A percentile compares a stretch with the other conserved stretches of the same genome.
phyloP scores from a whole-genome alignment of 2,888 invertebrate genomes.

The Drosophila pseudotalamancana region DNA sequence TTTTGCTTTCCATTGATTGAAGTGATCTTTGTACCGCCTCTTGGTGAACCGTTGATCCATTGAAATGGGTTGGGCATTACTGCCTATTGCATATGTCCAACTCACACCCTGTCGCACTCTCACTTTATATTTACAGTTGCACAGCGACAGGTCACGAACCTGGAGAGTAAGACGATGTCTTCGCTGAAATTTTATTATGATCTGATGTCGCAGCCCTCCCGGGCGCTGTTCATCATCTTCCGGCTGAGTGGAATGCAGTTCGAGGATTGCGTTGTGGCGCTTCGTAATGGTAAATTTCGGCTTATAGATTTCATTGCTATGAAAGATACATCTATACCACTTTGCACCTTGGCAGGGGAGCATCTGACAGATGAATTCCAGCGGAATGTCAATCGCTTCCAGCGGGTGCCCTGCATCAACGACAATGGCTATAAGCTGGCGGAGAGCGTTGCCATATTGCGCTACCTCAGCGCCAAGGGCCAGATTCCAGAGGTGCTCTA shows the following conservation, averaged over 20 bases:
- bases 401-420: constrained; percentile 88
- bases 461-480: constrained; percentile 83
- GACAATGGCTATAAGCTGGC: constrained; percentile 88
- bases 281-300: constrained; percentile 86
- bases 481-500: constrained; percentile 87
- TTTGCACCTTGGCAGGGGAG: constrained; percentile 84
- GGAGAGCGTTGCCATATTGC: constrained; percentile 89
- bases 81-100: too few species aligned
- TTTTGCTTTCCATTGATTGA: constrained; percentile 7
- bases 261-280: constrained; percentile 86
- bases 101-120: too few species aligned
- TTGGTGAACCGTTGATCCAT: background rate
- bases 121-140: constrained; percentile 30
- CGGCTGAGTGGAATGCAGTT: constrained; percentile 88
- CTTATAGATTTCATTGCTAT: constrained; percentile 9
- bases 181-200: constrained; percentile 88
- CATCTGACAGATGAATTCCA: constrained; percentile 87
- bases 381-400: constrained; percentile 86
- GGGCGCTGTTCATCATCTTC: constrained; percentile 89
- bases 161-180: constrained; percentile 70
- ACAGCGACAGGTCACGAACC: constrained; percentile 23
- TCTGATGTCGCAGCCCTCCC: constrained; percentile 90
- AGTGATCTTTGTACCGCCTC: constrained; percentile 46
- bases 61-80: too few species aligned
- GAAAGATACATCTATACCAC: background rate